phyloP scores from a whole-genome alignment of 2,888 invertebrate genomes.

The Branchipolynoe longqiensis region DNA sequence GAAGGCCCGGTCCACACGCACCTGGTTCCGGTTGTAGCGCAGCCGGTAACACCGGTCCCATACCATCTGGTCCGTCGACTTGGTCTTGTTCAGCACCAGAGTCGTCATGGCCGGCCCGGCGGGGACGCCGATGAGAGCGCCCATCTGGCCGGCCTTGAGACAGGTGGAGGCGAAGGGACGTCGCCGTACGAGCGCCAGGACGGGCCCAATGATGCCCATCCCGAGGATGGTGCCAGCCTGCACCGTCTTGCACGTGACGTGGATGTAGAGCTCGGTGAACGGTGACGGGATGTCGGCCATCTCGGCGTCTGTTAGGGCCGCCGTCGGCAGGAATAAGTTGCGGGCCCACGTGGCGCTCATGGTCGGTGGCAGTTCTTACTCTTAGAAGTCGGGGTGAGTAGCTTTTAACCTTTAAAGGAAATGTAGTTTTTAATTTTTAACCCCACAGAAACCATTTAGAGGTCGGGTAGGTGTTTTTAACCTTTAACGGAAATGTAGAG shows the following conservation, averaged over 20 bases:
- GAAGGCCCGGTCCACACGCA: conserved; percentile 53
- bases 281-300: conserved; percentile 69
- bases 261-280: conserved; percentile 72
- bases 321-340: conserved; percentile 43
- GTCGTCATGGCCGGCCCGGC: conserved; percentile 70
- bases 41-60: conserved; percentile 69
- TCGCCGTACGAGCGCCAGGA: conserved; percentile 41
- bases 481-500: too few species aligned
- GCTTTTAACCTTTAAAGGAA: too few species aligned
- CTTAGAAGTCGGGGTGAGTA: too few species aligned
- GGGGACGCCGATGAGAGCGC: conserved; percentile 62
- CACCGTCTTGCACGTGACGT: conserved; percentile 71
- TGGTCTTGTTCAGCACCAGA: conserved; percentile 70
- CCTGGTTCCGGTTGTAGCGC: conserved; percentile 59
- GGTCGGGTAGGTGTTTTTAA: too few species aligned
- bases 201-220: conserved; percentile 57
- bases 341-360: conserved; percentile 27
- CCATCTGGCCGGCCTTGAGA: conserved; percentile 35
- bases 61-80: conserved; percentile 67
- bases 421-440: too few species aligned
- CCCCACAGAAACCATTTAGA: too few species aligned
- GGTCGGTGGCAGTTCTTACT: too few species aligned
- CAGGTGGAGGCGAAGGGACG: not conserved
- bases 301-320: conserved; percentile 48
- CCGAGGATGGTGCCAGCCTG: conserved; percentile 66